Evolutionary conservation across 2,797 vertebrate genomes (phyloP).

Genomic region (Spea hammondii): DNA sequence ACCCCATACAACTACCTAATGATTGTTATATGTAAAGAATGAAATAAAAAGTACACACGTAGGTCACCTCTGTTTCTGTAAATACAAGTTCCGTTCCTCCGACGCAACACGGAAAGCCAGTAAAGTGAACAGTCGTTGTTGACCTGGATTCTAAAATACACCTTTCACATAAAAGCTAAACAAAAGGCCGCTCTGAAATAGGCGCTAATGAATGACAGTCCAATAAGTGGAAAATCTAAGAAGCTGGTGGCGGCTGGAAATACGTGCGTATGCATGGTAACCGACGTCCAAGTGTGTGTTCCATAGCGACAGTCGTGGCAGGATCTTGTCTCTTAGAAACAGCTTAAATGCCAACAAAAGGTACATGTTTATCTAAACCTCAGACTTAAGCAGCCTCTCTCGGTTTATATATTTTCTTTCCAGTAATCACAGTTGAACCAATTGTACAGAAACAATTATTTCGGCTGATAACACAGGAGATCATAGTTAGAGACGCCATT

Average conservation of each 20-base stretch:
- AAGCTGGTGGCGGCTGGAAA: background rate
- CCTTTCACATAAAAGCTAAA: slow-evolving; percentile 2
- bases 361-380: background rate
- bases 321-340: background rate
- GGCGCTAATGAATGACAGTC: slow-evolving; percentile 5
- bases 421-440: too few species aligned
- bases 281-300: slow-evolving; percentile 29
- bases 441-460: too few species aligned
- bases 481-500: too few species aligned
- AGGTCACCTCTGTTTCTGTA: too few species aligned
- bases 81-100: too few species aligned
- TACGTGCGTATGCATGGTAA: slow-evolving; percentile 54
- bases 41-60: too few species aligned
- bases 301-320: background rate
- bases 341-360: background rate
- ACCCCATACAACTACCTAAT: too few species aligned
- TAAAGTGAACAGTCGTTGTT: background rate
- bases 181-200: slow-evolving; percentile 6
- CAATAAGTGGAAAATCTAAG: slow-evolving; percentile 32
- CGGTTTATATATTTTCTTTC: background rate
- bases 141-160: background rate
- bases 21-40: too few species aligned
- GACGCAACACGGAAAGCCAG: too few species aligned
- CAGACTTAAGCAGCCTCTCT: background rate
- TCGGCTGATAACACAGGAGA: too few species aligned